Conservation (phyloP, 2,797 vertebrate species). For the Characodon lateralis region DNA sequence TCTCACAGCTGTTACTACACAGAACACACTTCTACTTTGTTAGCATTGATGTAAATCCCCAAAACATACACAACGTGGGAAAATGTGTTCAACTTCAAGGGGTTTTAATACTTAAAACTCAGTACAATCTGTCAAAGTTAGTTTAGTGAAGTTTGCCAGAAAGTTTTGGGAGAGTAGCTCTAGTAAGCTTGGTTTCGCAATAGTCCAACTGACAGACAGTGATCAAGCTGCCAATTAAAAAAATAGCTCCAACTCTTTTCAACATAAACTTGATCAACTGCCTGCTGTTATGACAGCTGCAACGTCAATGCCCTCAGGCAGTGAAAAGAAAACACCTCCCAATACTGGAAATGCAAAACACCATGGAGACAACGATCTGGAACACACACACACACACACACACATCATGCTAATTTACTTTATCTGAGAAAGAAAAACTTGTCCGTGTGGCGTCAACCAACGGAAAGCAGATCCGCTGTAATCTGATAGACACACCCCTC, state of each 20-base stretch:
- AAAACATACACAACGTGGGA: neutral
- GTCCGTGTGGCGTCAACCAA: slow-evolving; percentile 38
- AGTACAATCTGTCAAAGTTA: neutral
- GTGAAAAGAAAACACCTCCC: slow-evolving; percentile 38
- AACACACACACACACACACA: slow-evolving; percentile 1
- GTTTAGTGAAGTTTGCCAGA: neutral
- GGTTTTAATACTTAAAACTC: neutral
- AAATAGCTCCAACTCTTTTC: slow-evolving; percentile 1
- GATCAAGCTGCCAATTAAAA: neutral
- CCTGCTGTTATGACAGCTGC: slow-evolving; percentile 24
- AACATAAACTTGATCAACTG: slow-evolving; percentile 32
- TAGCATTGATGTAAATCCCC: neutral
- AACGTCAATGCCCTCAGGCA: slow-evolving; percentile 39
- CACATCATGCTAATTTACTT: neutral
- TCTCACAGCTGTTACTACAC: neutral
- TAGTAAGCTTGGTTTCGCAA: slow-evolving; percentile 48
- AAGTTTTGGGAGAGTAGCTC: neutral
- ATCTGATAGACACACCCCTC: slow-evolving; percentile 71
- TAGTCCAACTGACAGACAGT: slow-evolving; percentile 53
- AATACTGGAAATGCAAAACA: slow-evolving; percentile 39
- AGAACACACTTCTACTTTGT: neutral
- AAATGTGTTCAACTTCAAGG: neutral
- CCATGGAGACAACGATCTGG: slow-evolving; percentile 13
- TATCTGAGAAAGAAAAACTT: slow-evolving; percentile 44
- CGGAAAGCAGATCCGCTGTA: slow-evolving; percentile 54